These are phyloP conservation scores for Drosophila aldrichi DNA, from an alignment of 2,888 invertebrate genomes.

Conservation along the genomic window DNA sequence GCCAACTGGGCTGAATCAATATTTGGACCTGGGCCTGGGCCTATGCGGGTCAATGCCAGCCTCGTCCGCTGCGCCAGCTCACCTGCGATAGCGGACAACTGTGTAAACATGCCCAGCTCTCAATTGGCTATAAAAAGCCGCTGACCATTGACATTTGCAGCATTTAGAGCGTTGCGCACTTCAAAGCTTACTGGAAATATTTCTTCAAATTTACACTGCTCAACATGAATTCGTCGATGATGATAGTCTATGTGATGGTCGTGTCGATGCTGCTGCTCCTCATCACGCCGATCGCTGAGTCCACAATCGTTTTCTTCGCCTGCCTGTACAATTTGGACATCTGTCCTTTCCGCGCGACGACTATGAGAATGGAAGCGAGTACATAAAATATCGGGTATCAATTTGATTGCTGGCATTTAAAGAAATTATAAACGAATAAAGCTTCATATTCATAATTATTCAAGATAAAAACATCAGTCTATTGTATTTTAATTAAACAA, in stretches of 20 bases:
- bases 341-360: conserved; percentile 55
- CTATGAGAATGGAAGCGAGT: not conserved
- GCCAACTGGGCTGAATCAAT: conserved; percentile 25
- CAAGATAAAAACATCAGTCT: not conserved
- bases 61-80: conserved; percentile 14
- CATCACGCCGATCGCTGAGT: conserved; percentile 33
- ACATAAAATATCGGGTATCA: not conserved
- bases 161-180: conserved; percentile 21
- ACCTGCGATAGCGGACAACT: conserved; percentile 22
- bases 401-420: not conserved
- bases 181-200: not conserved
- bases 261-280: conserved; percentile 42
- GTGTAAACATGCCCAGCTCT: conserved; percentile 39
- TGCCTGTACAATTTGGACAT: conserved; percentile 45
- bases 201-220: not conserved
- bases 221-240: conserved; percentile 43
- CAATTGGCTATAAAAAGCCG: conserved; percentile 19
- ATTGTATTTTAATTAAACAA: no score
- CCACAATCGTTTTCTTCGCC: conserved; percentile 44
- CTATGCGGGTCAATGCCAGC: conserved; percentile 62
- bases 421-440: not conserved
- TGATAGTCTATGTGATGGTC: conserved; percentile 31
- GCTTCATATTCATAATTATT: not conserved
- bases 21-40: conserved; percentile 7
- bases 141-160: conserved; percentile 6